Percentiles rank a stretch among this genome's conserved stretches.
Conservation (phyloP, 2,888 invertebrate species). For the Tortricodes alternella region DNA sequence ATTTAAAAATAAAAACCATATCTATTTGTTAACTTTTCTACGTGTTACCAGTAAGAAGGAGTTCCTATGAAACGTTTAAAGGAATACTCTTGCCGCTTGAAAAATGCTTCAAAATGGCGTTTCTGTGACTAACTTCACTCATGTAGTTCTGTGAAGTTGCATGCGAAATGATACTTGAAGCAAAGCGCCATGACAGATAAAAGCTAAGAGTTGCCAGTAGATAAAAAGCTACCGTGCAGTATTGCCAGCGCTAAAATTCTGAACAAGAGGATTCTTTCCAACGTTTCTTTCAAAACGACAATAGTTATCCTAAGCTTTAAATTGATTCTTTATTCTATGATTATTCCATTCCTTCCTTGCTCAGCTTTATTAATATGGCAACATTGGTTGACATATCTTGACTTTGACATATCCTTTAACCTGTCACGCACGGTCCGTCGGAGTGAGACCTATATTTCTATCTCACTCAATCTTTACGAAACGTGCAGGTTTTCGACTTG, state of each 20-base stretch:
- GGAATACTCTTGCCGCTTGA: constrained; percentile 13
- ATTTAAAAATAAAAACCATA: constrained; percentile 39
- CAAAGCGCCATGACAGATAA: constrained; percentile 7
- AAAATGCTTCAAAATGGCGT: not conserved
- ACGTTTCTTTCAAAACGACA: constrained; percentile 46
- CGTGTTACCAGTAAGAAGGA: constrained; percentile 36
- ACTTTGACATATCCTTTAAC: constrained; percentile 28
- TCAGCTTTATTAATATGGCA: constrained; percentile 44
- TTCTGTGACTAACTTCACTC: not conserved
- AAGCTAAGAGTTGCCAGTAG: constrained; percentile 56
- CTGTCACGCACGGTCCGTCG: not conserved
- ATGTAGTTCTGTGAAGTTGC: constrained; percentile 43
- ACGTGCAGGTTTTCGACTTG: constrained; percentile 23
- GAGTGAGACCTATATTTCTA: not conserved
- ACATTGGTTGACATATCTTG: constrained; percentile 27
- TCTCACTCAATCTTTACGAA: not conserved
- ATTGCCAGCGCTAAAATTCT: constrained; percentile 62
- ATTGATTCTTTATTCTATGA: constrained; percentile 16
- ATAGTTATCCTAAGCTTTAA: constrained; percentile 51
- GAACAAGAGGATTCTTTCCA: constrained; percentile 25
- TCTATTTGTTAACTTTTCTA: constrained; percentile 30
- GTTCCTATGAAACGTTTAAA: constrained; percentile 48
- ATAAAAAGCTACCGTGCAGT: constrained; percentile 58
- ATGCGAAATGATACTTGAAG: constrained; percentile 37
- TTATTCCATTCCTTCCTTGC: constrained; percentile 46